Conservation (phyloP, 2,113 vertebrate species). For the Brevimyrus niger region DNA sequence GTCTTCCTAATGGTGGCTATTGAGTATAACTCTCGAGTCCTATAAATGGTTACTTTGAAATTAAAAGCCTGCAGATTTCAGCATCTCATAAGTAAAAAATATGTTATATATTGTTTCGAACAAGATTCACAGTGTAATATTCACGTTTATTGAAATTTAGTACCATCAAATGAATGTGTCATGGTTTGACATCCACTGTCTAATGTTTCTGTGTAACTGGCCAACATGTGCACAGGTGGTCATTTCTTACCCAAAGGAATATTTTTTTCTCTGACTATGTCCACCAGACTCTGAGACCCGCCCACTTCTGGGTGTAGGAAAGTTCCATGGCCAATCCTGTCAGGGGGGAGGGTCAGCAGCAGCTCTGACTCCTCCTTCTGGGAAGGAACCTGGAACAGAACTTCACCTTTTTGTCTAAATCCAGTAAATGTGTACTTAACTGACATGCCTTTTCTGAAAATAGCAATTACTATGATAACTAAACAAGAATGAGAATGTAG, state of each 20-base stretch:
- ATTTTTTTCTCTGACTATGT: conserved; percentile 66
- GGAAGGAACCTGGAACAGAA: conserved; percentile 68
- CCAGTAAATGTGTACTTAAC: neutral
- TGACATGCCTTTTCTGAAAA: neutral
- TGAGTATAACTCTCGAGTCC: neutral
- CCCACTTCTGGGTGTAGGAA: conserved; percentile 69
- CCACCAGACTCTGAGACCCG: conserved; percentile 69
- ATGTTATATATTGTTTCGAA: neutral
- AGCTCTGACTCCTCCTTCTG: conserved; percentile 77
- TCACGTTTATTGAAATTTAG: neutral
- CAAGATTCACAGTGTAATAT: neutral
- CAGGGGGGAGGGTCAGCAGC: conserved; percentile 71
- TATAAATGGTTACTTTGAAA: neutral
- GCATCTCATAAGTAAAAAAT: neutral
- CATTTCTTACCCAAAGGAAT: conserved; percentile 78
- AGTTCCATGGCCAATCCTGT: conserved; percentile 91
- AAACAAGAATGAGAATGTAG: neutral
- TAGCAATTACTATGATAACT: neutral
- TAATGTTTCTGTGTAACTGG: neutral
- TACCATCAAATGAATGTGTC: neutral
- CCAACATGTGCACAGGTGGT: neutral
- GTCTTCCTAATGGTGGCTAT: neutral
- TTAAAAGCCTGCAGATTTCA: neutral
- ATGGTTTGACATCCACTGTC: neutral
- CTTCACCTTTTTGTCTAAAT: neutral